Evolutionary conservation across 2,888 invertebrate species (phyloP).

Genomic region (Bugula neritina): DNA sequence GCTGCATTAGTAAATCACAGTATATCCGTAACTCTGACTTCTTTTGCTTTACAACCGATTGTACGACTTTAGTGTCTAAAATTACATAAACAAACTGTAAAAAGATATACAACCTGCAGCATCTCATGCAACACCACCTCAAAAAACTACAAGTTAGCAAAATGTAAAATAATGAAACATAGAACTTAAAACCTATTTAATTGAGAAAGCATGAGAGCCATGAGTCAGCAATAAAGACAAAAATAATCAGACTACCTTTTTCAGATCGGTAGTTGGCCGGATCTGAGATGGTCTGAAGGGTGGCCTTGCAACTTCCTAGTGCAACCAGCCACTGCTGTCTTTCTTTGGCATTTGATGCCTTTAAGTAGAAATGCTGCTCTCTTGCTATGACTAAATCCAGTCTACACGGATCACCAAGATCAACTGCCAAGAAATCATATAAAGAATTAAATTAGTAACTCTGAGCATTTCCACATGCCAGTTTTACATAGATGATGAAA

Average conservation of each 20-base stretch:
- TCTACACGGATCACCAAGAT: slow-evolving; percentile 65
- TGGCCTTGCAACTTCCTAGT: slow-evolving; percentile 72
- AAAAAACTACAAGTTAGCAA: too few relatives aligned
- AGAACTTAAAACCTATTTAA: too few relatives aligned
- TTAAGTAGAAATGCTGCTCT: slow-evolving; percentile 73
- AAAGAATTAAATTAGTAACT: too few relatives aligned
- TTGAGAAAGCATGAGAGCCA: too few relatives aligned
- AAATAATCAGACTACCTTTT: slow-evolving; percentile 3
- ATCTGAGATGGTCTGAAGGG: slow-evolving; percentile 40
- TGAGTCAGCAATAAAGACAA: too few relatives aligned
- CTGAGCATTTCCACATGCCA: too few relatives aligned
- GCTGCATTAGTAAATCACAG: slow-evolving; percentile 77
- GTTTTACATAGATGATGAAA: too few relatives aligned
- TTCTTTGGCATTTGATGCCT: slow-evolving; percentile 70
- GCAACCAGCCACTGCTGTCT: slow-evolving; percentile 76
- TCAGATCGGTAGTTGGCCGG: slow-evolving; percentile 5
- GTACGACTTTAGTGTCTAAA: slow-evolving; percentile 32
- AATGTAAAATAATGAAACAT: too few relatives aligned
- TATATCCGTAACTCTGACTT: slow-evolving; percentile 72
- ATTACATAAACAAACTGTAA: too few relatives aligned
- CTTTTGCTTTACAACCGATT: slow-evolving; percentile 60
- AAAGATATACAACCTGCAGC: too few relatives aligned
- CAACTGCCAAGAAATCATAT: too few relatives aligned
- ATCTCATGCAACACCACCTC: too few relatives aligned
- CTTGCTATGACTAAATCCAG: slow-evolving; percentile 74